Evolutionary conservation across 92 coral and sea anemone species (phyloP).

Genomic region (Porites cylindrica): DNA sequence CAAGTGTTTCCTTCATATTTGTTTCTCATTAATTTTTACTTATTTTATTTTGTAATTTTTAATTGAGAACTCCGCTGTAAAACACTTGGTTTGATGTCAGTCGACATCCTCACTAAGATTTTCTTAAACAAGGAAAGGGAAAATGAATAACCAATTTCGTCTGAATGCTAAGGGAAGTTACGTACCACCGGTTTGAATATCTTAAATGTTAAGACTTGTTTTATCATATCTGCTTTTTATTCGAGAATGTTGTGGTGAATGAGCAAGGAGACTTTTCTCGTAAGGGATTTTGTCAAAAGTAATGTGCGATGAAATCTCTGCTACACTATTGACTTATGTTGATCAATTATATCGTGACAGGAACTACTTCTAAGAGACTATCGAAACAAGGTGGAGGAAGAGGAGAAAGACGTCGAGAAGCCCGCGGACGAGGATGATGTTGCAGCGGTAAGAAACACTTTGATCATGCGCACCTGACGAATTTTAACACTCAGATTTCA

Average conservation of each 20-base stretch:
- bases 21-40: too few species aligned
- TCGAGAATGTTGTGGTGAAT: too few species aligned
- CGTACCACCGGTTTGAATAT: not conserved
- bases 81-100: too few species aligned
- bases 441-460: constrained; percentile 65
- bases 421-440: constrained; percentile 80
- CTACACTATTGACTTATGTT: not conserved
- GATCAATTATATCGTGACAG: constrained; percentile 32
- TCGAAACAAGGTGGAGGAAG: constrained; percentile 51
- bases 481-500: not conserved
- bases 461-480: constrained; percentile 1
- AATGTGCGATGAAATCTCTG: not conserved
- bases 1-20: too few species aligned
- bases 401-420: constrained; percentile 59
- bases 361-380: constrained; percentile 85
- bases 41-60: too few species aligned
- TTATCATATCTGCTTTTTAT: too few species aligned
- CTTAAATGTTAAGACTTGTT: not conserved
- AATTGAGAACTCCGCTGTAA: too few species aligned
- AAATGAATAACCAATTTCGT: too few species aligned
- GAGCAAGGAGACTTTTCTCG: too few species aligned
- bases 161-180: not conserved
- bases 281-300: not conserved
- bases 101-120: too few species aligned
- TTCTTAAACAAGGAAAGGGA: too few species aligned